Base-by-base conservation (phyloP, 2,888 invertebrate genomes). In the Oligia strigilis region DNA sequence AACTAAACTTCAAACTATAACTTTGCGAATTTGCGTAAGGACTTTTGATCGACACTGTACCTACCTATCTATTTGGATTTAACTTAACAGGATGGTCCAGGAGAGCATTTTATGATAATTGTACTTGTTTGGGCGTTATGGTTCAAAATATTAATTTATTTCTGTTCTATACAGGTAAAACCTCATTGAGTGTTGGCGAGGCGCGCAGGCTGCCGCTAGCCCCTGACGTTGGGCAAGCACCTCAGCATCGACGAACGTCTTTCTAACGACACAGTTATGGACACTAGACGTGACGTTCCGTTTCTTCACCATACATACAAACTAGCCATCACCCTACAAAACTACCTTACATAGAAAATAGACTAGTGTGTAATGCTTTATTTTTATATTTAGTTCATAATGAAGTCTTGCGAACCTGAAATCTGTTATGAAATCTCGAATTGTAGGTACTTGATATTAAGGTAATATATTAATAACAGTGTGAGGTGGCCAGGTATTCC, bases 121-220 rank as follows among this genome's bases (percentile, higher is more conserved):
- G 4, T 17, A 40, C 6, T 46, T 77, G 0, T 55, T 66, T 69
- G 9, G 8, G 36, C 4, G 14, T 19, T 52, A 4, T 23, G 4
- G 29, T 36, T 8, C 23, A 58, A 62, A 72, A 60, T 67, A 46
- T 67, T 62, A 14, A 67, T 65, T 79, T 43, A 36, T 72, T 75
- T 66, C 14, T 85, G 23, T 81, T 88, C 80, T 84, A 77, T 84
- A 17, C 93, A 96, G 96, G 96, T 97, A 93, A 96, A 97, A 92
- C 97, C 96, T 89, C 96, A 96, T 92, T 97, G 94, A 96, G 93
- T 90, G 92, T 90, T 92, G 93, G 94, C 93, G 93, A 93, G 93
- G 90, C 91, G 92, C 92, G 84, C 81, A 85, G 91, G 90, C 91
- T 60, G 58, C 88, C 84, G 88, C 89, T 87, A 83, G 89, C 86